phyloP scores from a whole-genome alignment of 2,888 invertebrate species.

The Diplolepis rosae region DNA sequence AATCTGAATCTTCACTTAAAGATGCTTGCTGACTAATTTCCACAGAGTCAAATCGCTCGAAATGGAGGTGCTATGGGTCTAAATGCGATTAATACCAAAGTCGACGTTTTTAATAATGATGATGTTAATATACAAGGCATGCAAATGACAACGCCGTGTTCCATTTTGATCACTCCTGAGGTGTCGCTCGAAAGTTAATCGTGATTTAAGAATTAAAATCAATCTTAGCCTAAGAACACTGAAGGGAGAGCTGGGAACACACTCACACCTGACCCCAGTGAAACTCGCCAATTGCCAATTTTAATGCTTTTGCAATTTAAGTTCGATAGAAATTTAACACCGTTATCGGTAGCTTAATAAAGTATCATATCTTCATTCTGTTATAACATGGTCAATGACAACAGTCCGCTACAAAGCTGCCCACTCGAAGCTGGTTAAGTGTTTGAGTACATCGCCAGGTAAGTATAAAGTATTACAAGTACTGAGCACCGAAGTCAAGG shows the following conservation, averaged over 20 bases:
- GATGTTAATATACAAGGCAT: conserved; percentile 40
- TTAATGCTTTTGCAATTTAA: conserved; percentile 29
- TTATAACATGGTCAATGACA: conserved; percentile 68
- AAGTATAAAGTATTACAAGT: not conserved
- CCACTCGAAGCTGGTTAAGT: conserved; percentile 67
- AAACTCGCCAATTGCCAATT: conserved; percentile 71
- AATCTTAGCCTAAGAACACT: conserved; percentile 63
- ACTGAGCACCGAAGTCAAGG: not conserved
- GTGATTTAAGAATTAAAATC: conserved; percentile 50
- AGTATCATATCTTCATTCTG: conserved; percentile 47
- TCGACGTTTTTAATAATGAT: not conserved
- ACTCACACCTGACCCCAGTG: conserved; percentile 73
- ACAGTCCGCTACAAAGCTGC: conserved; percentile 69
- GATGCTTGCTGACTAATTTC: not conserved
- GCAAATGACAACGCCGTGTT: conserved; percentile 68
- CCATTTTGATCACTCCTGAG: conserved; percentile 67
- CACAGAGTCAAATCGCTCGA: not conserved
- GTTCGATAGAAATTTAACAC: conserved; percentile 21
- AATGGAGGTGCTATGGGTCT: not conserved
- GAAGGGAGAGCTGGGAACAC: conserved; percentile 69
- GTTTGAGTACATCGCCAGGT: conserved; percentile 36
- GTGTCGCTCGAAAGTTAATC: conserved; percentile 62
- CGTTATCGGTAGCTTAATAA: conserved; percentile 34
- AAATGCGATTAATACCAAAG: not conserved
- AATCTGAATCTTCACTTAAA: not conserved